Evolutionary conservation across 2,888 invertebrate species (phyloP), one percentile per base, ranked within the genome.

Genomic region (Amphiduros pacificus): DNA sequence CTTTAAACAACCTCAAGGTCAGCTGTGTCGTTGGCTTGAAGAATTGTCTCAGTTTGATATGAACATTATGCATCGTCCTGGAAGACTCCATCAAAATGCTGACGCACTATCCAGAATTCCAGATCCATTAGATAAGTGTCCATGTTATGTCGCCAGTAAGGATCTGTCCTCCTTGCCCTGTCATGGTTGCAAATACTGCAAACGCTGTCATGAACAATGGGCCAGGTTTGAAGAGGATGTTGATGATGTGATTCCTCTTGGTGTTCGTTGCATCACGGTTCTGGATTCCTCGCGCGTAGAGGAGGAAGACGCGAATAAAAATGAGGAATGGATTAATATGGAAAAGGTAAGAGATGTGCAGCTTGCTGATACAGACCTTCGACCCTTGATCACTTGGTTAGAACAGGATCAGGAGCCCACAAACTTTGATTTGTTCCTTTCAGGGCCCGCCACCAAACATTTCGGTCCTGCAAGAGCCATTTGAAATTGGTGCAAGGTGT

Each of bases 191-290:
- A 29, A 9, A 17, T 32, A 53, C 29, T 53, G 53, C 53, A 24
- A 29, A n/a, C 3, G 31, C 17, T 6, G 14, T 4, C 53, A 53
- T 3, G 4, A 17, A 3, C 24, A 51, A 6, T 27, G 44, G n/a
- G 6, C 44, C n/a, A 44, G n/a, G n/a, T 44, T 44, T 44, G 44
- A 44, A n/a, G 6, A 44, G 5, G 51, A 51, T 4, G 28, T 28
- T n/a, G 51, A 51, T 24, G n/a, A 51, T 51, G 28, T 51, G 4
- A 24, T 51, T 51, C 51, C 51, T n/a, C 22, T 49, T 6, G 9
- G 52, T 27, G 14, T 52, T 6, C 28, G 49, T n/a, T 48, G n/a
- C n/a, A n/a, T n/a, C n/a, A n/a, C n/a, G n/a, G n/a, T n/a, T n/a
- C n/a, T n/a, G n/a, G n/a, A n/a, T n/a, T n/a, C n/a, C n/a, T n/a